Percentiles rank a stretch among this genome's conserved stretches.
Evolutionary conservation across 2,888 invertebrate genomes (phyloP).

Genomic region (Notodonta dromedarius): DNA sequence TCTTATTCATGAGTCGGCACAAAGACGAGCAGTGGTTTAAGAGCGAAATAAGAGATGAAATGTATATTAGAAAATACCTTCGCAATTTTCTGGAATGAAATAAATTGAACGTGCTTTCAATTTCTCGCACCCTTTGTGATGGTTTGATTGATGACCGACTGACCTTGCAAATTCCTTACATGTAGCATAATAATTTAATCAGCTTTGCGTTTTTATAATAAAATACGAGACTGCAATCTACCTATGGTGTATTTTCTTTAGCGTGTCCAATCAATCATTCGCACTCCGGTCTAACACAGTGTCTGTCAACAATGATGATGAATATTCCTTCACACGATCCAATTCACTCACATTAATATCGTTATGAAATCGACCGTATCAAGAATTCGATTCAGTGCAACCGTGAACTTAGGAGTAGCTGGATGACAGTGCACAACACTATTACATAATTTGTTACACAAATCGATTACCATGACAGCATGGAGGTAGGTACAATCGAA

Average conservation of each 20-base stretch:
- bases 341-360: conserved; percentile 54
- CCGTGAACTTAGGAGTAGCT: conserved; percentile 58
- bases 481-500: conserved; percentile 51
- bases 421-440: conserved; percentile 53
- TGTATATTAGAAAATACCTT: conserved; percentile 25
- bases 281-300: conserved; percentile 51
- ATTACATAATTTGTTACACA: conserved; percentile 64
- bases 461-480: conserved; percentile 58
- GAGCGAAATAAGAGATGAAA: conserved; percentile 35
- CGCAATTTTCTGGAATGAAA: conserved; percentile 19
- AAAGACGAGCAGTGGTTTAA: conserved; percentile 31
- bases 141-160: conserved; percentile 42
- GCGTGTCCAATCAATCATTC: conserved; percentile 58
- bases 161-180: conserved; percentile 39
- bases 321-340: conserved; percentile 57
- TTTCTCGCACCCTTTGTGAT: conserved; percentile 21
- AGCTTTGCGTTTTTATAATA: conserved; percentile 23
- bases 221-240: conserved; percentile 41
- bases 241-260: conserved; percentile 45
- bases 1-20: conserved; percentile 48
- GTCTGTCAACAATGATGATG: conserved; percentile 62
- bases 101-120: conserved; percentile 25
- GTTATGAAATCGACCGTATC: conserved; percentile 59
- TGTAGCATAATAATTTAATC: conserved; percentile 20
- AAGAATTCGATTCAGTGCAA: conserved; percentile 51